A percentile compares a stretch with the other conserved stretches of the same genome.
Conservation (phyloP, 2,113 vertebrate genomes). For the Microcebus griseorufus region DNA sequence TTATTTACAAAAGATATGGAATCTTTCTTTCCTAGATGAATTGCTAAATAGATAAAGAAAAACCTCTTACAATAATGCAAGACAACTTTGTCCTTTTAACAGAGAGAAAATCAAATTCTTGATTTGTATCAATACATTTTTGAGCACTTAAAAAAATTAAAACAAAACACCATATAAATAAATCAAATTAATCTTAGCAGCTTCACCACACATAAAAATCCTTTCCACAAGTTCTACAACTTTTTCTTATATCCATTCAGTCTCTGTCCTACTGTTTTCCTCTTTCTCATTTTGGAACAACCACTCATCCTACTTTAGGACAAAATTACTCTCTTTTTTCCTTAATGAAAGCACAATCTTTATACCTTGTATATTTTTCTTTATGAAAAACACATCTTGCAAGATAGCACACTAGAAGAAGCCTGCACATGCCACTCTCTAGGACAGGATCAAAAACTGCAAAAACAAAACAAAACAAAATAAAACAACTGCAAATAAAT, state of each 20-base stretch:
- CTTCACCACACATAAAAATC: neutral
- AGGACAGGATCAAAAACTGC: too few relatives aligned
- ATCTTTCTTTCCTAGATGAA: neutral
- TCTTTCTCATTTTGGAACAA: conserved; percentile 18
- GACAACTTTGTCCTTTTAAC: neutral
- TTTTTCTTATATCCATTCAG: neutral
- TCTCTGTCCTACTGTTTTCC: neutral
- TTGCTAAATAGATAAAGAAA: neutral
- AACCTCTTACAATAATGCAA: neutral
- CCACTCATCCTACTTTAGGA: neutral
- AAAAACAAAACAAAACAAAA: too few relatives aligned
- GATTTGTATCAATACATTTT: neutral
- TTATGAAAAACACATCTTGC: neutral
- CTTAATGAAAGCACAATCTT: conserved; percentile 47
- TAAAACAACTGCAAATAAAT: too few relatives aligned
- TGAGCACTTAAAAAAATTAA: neutral
- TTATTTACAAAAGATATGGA: neutral
- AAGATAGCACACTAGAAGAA: too few relatives aligned
- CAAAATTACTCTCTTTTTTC: neutral
- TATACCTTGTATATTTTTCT: neutral
- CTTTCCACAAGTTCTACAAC: neutral
- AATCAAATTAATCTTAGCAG: neutral
- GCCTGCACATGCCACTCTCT: too few relatives aligned
- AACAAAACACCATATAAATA: neutral
- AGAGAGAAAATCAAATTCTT: neutral